These are phyloP conservation scores for Sycophaga agraensis DNA, from an alignment of 1,140 invertebrate species.

Conservation along the genomic window DNA sequence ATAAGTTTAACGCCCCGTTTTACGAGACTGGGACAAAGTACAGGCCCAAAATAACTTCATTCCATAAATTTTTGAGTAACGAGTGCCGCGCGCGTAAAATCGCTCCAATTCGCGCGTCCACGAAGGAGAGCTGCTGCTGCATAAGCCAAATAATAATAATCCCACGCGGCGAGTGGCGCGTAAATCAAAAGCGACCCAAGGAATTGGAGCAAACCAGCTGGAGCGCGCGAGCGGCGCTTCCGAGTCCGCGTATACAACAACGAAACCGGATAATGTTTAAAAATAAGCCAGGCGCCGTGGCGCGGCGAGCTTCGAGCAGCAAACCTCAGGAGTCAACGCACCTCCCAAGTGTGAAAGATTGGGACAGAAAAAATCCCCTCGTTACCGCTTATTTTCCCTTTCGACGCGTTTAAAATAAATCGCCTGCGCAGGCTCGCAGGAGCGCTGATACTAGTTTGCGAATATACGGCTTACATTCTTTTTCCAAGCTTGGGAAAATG, in stretches of 20 bases:
- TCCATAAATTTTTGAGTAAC: background rate
- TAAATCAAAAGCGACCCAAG: conserved; percentile 13
- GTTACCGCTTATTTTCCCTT: too few relatives aligned
- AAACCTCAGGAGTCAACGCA: too few relatives aligned
- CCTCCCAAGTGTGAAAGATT: too few relatives aligned
- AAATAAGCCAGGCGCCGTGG: too few relatives aligned
- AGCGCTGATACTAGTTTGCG: too few relatives aligned
- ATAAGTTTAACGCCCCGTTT: background rate
- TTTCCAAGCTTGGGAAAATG: too few relatives aligned
- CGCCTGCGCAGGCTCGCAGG: too few relatives aligned
- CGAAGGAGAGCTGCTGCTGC: background rate
- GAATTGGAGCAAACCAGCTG: conserved; percentile 17
- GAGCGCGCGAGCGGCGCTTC: background rate
- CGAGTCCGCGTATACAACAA: background rate
- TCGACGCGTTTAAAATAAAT: too few relatives aligned
- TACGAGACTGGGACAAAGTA: background rate
- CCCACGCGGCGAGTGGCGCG: background rate
- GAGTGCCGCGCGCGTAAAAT: background rate
- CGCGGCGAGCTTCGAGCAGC: too few relatives aligned
- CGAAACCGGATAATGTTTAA: conserved; percentile 13
- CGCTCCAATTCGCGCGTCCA: background rate
- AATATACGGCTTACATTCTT: too few relatives aligned
- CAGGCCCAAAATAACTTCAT: background rate
- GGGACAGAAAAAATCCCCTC: too few relatives aligned
- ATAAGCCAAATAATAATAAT: conserved; percentile 11